Conservation (phyloP, 2,113 vertebrate genomes). For the Gobio gobio region DNA sequence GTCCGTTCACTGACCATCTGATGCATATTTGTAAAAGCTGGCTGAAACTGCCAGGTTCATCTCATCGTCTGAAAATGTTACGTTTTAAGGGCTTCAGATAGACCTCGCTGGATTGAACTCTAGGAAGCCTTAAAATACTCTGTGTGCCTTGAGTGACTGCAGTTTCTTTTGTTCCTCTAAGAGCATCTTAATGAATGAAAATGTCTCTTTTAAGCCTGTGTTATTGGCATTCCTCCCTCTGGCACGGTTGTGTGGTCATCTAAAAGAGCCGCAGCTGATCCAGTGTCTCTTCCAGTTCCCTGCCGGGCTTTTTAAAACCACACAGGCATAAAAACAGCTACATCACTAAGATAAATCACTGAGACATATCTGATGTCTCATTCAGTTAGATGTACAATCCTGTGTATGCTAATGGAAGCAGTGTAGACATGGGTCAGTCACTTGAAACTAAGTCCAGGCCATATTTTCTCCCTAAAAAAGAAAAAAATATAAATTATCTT, state of each 20-base stretch:
- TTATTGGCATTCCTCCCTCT: constrained; percentile 21
- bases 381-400: not conserved
- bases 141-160: not conserved
- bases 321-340: constrained; percentile 2
- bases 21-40: not conserved
- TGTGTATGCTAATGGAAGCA: not conserved
- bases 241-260: not conserved
- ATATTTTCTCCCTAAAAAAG: not conserved
- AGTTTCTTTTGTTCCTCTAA: constrained; percentile 13
- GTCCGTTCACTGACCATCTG: not conserved
- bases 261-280: constrained; percentile 37
- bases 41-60: not conserved
- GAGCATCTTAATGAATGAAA: constrained; percentile 19
- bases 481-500: not conserved
- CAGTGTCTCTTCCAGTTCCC: constrained; percentile 23
- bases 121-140: not conserved
- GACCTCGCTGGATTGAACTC: not conserved
- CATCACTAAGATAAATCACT: constrained; percentile 23
- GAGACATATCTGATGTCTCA: constrained; percentile 10
- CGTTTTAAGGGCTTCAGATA: not conserved
- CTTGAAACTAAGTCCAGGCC: not conserved
- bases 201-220: not conserved
- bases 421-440: not conserved
- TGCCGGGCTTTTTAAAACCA: constrained; percentile 35
- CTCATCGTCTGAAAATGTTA: not conserved